These are phyloP conservation scores for Sinocyclocheilus maitianheensis DNA, from an alignment of 2,113 vertebrate genomes.

Conservation along the genomic window DNA sequence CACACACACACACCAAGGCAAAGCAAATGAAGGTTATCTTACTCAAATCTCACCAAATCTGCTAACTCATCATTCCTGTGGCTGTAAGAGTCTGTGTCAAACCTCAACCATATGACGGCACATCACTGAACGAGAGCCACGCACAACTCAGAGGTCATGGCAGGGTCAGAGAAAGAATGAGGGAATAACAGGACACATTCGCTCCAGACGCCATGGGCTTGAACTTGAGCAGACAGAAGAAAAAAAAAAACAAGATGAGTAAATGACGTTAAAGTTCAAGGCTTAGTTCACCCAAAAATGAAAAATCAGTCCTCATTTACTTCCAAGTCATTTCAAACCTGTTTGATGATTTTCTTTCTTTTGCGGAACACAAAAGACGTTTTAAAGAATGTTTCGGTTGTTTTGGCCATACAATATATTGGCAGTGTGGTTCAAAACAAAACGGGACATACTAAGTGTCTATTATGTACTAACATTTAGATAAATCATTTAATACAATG, in stretches of 20 bases:
- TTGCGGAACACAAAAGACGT: not conserved
- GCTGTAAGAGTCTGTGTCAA: not conserved
- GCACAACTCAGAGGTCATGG: constrained; percentile 7
- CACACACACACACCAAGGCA: constrained; percentile 2
- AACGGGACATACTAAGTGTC: no score
- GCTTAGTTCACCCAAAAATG: not conserved
- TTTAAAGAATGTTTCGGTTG: not conserved
- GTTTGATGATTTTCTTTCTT: not conserved
- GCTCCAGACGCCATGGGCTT: constrained; percentile 1
- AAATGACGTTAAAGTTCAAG: not conserved
- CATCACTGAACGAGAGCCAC: constrained; percentile 17
- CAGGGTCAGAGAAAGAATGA: constrained; percentile 30
- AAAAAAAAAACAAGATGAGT: not conserved
- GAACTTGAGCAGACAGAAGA: constrained; percentile 3
- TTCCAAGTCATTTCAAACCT: not conserved
- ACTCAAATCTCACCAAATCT: not conserved
- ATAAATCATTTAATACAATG: no score
- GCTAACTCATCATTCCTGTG: constrained; percentile 42
- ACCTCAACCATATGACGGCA: constrained; percentile 2
- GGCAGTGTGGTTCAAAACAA: no score
- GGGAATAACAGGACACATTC: not conserved
- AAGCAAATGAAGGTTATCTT: constrained; percentile 7
- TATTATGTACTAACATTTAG: no score
- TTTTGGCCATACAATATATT: no score
- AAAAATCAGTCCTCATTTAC: not conserved